Evolutionary conservation across 2,888 invertebrate genomes (phyloP), one percentile per base, ranked within the genome.

Genomic region (Antheraea yamamai): DNA sequence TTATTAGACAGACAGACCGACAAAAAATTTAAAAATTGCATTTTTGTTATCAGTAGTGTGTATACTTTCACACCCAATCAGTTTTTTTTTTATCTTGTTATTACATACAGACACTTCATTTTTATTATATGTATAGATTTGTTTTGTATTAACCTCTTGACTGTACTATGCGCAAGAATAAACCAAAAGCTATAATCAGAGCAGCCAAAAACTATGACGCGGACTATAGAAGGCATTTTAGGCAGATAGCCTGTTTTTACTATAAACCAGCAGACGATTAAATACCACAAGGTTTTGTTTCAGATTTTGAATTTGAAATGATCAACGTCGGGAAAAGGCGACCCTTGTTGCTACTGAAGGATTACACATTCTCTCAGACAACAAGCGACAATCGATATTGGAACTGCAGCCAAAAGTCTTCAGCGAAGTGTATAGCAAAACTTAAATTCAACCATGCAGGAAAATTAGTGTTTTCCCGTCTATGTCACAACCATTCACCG

Each of bases 391-490:
- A 14, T 4, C 64, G 64, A 30, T 74, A 71, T 47, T 74, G 70
- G 23, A 70, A 68, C 55, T 71, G 71, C 20, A 55, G 58, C 18
- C 70, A 39, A 23, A 20, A 26, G 1, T n/a, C 77, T 1, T 81
- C 86, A 0, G 76, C 78, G 1, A 85, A 85, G 51, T 92, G 92
- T 61, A 78, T 80, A 1, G 91, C 92, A 2, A 88, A 84, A 66
- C 76, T 92, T 0, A 82, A 87, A 3, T 88, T 92, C 66, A 82
- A 89, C 47, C 80, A 80, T 8, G 75, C 55, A 8, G 58, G 58
- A 70, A 39, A 26, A 18, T 74, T 68, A 70, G 70, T 74, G 4
- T 74, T 47, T 35, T 74, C 52, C 14, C 51, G 52, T 8, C 12
- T 73, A 18, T 23, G 14, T 64, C 73, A 73, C 4, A 73, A 61